Evolutionary conservation across 2,888 invertebrate species (phyloP).

Genomic region (Coelopa pilipes): DNA sequence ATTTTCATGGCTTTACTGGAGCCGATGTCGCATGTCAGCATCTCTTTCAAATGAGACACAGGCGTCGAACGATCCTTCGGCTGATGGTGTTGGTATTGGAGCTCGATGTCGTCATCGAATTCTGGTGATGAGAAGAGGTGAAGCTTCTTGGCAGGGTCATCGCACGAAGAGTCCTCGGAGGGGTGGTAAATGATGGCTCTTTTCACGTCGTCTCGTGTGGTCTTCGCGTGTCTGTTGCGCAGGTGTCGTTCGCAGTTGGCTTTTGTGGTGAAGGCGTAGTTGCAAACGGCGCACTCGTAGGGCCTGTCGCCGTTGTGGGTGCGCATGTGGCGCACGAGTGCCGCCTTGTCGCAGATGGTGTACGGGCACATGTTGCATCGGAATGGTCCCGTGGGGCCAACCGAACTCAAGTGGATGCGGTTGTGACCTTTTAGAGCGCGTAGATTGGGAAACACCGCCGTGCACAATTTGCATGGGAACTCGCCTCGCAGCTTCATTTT

Average conservation of each 20-base stretch:
- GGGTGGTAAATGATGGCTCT: slow-evolving; percentile 88
- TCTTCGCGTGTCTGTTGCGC: slow-evolving; percentile 88
- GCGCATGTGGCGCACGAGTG: slow-evolving; percentile 89
- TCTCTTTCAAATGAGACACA: slow-evolving; percentile 68
- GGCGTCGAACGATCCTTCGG: slow-evolving; percentile 64
- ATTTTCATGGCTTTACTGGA: slow-evolving; percentile 70
- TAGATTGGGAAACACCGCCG: slow-evolving; percentile 86
- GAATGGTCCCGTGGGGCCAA: slow-evolving; percentile 79
- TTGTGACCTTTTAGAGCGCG: slow-evolving; percentile 92
- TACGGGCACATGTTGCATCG: slow-evolving; percentile 94
- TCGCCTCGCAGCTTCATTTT: slow-evolving; percentile 90
- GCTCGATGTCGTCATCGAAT: slow-evolving; percentile 51
- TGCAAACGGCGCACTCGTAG: slow-evolving; percentile 94
- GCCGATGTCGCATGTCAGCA: slow-evolving; percentile 60
- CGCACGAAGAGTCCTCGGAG: slow-evolving; percentile 84
- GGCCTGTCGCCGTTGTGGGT: slow-evolving; percentile 96
- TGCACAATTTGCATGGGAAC: slow-evolving; percentile 91
- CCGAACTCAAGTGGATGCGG: slow-evolving; percentile 83
- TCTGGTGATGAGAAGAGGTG: slow-evolving; percentile 71
- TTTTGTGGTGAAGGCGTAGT: slow-evolving; percentile 96
- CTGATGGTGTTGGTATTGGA: slow-evolving; percentile 50
- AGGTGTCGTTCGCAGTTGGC: slow-evolving; percentile 97
- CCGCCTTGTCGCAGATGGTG: slow-evolving; percentile 85
- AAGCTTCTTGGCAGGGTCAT: slow-evolving; percentile 72
- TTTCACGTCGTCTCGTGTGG: slow-evolving; percentile 88